Percentiles rank a stretch among this genome's conserved stretches.
These are phyloP conservation scores for Chymomyza fuscimana DNA, from an alignment of 2,888 invertebrate species.

Conservation along the genomic window DNA sequence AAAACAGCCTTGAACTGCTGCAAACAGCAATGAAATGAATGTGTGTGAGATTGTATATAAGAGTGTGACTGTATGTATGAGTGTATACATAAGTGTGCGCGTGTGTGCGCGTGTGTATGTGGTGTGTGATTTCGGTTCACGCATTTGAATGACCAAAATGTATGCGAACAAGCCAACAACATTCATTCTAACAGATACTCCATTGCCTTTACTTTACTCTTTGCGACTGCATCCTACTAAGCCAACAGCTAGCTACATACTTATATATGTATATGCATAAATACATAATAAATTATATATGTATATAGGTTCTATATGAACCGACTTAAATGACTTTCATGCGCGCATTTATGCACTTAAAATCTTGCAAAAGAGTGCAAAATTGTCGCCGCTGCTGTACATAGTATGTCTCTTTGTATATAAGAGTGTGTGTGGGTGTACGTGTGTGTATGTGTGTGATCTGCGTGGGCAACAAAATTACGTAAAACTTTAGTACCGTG, in stretches of 20 bases:
- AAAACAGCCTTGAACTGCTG: constrained; percentile 20
- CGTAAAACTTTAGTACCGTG: neutral
- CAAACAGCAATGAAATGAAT: constrained; percentile 4
- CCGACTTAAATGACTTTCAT: no score
- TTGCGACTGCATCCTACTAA: no score
- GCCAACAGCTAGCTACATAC: no score
- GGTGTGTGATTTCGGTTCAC: neutral
- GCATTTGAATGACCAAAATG: neutral
- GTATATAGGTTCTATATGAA: no score
- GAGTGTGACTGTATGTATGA: neutral
- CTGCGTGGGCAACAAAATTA: neutral
- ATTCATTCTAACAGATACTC: neutral
- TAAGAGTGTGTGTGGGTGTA: constrained; percentile 2
- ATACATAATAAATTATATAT: no score
- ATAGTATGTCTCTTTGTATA: no score
- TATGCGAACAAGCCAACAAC: neutral
- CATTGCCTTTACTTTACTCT: neutral
- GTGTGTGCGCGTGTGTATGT: neutral
- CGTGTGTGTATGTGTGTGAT: neutral
- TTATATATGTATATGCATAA: no score
- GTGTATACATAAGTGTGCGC: neutral
- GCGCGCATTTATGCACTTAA: neutral
- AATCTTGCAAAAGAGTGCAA: neutral
- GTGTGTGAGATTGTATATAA: neutral
- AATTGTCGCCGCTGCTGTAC: neutral